Evolutionary conservation across 2,113 vertebrate genomes (phyloP), one percentile per base, ranked within the genome.

Genomic region (Progne subis): DNA sequence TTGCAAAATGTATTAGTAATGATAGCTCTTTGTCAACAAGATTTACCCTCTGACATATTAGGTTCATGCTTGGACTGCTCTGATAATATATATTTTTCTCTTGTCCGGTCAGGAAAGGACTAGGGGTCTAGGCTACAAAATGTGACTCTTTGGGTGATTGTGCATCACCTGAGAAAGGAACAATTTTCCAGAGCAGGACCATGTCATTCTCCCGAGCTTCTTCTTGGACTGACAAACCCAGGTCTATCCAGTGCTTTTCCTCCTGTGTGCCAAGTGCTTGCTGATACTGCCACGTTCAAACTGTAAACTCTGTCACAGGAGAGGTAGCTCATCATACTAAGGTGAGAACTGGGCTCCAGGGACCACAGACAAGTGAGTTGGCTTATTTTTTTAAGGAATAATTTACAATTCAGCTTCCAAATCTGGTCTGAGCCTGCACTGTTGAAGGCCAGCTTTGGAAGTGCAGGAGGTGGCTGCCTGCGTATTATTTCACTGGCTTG

Each of bases 201-300:
- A 20, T 0, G 0, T 70, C 59, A n/a, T 77, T 77, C 15, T 84
- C 31, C 34, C 2, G 8, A 74, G 26, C 0, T 4, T 61, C 46
- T 92, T 20, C 56, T 43, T 67, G 50, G 55, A 59, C 14, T 8
- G 0, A 50, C 18, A 32, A 1, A 1, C 25, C 41, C n/a, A 37
- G 21, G 24, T 84, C 32, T 55, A 16, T 41, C 14, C 24, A 12
- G 20, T 8, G 9, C 41, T 72, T 52, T 68, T 82, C 21, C n/a
- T 82, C 9, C 39, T 34, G 11, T 3, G 0, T 49, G 17, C 34
- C 24, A 60, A 71, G 56, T 5, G 14, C 46, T 56, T 41, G 53
- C n/a, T 69, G 67, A 53, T 25, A 31, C 18, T 8, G 3, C 39
- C 18, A 2, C 4, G 0, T 67, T 89, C 34, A 28, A 6, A 20